These are phyloP conservation scores for Caranx ignobilis DNA, from an alignment of 2,113 vertebrate genomes.

Conservation along the genomic window DNA sequence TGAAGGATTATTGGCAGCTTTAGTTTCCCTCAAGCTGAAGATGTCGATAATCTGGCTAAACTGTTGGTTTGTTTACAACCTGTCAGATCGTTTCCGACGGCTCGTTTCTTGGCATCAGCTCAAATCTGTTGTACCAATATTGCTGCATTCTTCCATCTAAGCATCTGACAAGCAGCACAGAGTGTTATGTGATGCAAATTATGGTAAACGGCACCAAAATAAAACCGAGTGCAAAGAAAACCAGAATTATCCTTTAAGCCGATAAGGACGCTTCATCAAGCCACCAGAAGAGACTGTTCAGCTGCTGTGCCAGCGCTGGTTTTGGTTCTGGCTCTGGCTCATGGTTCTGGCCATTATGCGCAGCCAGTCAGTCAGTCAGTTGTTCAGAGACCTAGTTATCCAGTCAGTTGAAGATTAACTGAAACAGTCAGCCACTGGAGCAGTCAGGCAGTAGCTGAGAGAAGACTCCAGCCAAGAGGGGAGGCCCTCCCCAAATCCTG, in stretches of 20 bases:
- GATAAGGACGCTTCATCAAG: background rate
- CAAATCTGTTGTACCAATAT: background rate
- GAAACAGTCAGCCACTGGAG: conserved; percentile 35
- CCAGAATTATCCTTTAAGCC: background rate
- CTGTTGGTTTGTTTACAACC: background rate
- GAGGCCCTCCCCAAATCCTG: conserved; percentile 52
- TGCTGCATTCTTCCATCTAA: background rate
- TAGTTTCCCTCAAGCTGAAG: background rate
- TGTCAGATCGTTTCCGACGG: background rate
- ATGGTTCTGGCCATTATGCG: background rate
- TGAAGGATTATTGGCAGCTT: background rate
- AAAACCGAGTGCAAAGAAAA: background rate
- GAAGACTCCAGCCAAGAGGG: conserved; percentile 54
- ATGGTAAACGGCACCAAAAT: background rate
- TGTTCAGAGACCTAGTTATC: background rate
- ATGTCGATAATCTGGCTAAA: background rate
- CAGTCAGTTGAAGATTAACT: conserved; percentile 20
- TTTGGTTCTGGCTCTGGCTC: conserved; percentile 19
- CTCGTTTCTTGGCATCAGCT: background rate
- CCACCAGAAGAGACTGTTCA: background rate
- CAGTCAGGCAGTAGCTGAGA: conserved; percentile 53
- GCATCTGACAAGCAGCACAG: background rate
- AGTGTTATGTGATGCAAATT: background rate
- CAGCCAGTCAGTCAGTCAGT: conserved; percentile 2
- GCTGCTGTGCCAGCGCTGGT: background rate